A percentile compares a stretch with the other conserved stretches of the same genome.
These are phyloP conservation scores for Urophycis tenuis DNA, from an alignment of 2,797 vertebrate genomes.

Conservation along the genomic window DNA sequence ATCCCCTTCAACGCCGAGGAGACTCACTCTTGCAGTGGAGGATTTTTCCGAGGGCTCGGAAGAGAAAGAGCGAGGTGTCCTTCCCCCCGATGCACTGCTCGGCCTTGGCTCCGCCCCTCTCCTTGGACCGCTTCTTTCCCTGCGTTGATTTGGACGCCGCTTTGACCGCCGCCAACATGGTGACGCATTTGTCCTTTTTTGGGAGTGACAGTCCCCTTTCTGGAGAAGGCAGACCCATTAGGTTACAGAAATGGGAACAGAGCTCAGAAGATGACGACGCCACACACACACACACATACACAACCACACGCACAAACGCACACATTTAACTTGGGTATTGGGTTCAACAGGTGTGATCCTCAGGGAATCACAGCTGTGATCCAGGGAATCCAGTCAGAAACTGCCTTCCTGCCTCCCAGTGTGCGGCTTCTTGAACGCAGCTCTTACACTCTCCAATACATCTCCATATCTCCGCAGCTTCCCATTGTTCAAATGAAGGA, in stretches of 20 bases:
- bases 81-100: constrained; percentile 82
- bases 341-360: not conserved
- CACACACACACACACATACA: too few relatives aligned
- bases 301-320: too few relatives aligned
- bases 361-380: too few relatives aligned
- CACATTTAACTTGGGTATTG: too few relatives aligned
- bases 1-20: not conserved
- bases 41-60: constrained; percentile 93
- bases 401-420: too few relatives aligned
- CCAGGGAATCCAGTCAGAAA: too few relatives aligned
- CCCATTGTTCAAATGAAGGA: not conserved
- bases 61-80: constrained; percentile 89
- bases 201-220: constrained; percentile 63
- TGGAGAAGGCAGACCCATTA: constrained; percentile 48
- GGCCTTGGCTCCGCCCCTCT: constrained; percentile 33
- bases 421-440: too few relatives aligned
- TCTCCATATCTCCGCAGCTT: not conserved
- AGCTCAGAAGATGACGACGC: not conserved
- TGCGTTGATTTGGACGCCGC: constrained; percentile 32
- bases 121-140: not conserved
- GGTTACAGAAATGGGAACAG: not conserved
- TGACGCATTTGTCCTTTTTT: constrained; percentile 58
- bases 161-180: constrained; percentile 51
- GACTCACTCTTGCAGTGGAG: constrained; percentile 93
- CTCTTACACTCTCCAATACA: too few relatives aligned